phyloP scores from a whole-genome alignment of 2,113 vertebrate species.

The Tetrao urogallus region DNA sequence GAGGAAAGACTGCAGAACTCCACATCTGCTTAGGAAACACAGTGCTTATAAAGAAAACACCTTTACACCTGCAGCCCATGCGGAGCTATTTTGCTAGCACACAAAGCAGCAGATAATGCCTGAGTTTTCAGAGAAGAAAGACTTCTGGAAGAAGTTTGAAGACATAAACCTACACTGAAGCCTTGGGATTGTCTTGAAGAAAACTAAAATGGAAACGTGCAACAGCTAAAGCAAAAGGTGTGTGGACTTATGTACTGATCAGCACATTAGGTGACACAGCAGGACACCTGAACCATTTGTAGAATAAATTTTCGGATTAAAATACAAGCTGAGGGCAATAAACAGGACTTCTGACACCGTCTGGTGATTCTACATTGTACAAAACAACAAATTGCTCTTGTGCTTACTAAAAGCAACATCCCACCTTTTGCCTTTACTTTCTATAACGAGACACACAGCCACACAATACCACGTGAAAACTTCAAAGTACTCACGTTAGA shows the following conservation, averaged over 20 bases:
- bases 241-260: neutral
- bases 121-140: neutral
- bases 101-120: neutral
- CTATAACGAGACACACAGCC: neutral
- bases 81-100: neutral
- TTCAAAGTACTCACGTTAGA: constrained; percentile 85
- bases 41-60: neutral
- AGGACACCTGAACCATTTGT: neutral
- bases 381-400: neutral
- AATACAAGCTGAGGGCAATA: neutral
- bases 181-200: neutral
- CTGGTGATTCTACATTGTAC: neutral
- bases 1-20: neutral
- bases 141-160: neutral
- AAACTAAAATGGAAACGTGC: neutral
- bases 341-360: neutral
- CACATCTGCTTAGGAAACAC: constrained; percentile 1
- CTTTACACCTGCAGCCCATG: neutral
- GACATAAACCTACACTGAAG: neutral
- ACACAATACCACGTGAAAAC: neutral
- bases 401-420: neutral
- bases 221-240: neutral
- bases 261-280: neutral
- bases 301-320: neutral
- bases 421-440: neutral